A percentile compares a stretch with the other conserved stretches of the same genome.
phyloP scores from a whole-genome alignment of 2,797 vertebrate species.

The Meda fulgida region DNA sequence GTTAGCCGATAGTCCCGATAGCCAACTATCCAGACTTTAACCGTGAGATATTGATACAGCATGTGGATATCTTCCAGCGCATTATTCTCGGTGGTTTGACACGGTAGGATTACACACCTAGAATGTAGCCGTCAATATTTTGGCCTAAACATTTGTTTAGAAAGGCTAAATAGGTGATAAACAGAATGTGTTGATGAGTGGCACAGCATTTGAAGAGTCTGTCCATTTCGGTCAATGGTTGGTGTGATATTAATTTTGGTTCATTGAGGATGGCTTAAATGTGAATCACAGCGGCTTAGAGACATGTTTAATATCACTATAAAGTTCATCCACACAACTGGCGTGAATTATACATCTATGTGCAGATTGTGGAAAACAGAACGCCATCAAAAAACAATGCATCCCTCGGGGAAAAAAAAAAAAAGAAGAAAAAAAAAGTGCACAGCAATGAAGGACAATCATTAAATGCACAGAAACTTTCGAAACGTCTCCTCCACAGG shows the following conservation, averaged over 20 bases:
- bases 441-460: conserved; percentile 17
- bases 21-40: background rate
- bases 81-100: background rate
- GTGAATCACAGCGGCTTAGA: conserved; percentile 26
- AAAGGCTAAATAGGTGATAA: background rate
- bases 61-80: background rate
- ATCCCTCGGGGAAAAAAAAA: conserved; percentile 25
- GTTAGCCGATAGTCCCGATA: background rate
- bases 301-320: conserved; percentile 35
- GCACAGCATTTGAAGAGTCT: background rate
- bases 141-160: background rate
- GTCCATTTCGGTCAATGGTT: background rate
- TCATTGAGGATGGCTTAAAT: conserved; percentile 8
- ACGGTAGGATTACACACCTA: background rate
- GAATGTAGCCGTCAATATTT: background rate
- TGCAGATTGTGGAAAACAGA: conserved; percentile 38
- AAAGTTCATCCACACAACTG: conserved; percentile 43
- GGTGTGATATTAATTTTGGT: conserved; percentile 1
- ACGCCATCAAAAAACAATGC: conserved; percentile 46
- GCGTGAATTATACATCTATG: conserved; percentile 41
- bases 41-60: conserved; percentile 8
- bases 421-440: background rate
- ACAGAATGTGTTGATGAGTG: background rate
- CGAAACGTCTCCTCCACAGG: conserved; percentile 10
- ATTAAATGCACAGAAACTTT: background rate